These are phyloP conservation scores for Platyscapa corneri DNA, from an alignment of 1,140 invertebrate species.

Conservation along the genomic window DNA sequence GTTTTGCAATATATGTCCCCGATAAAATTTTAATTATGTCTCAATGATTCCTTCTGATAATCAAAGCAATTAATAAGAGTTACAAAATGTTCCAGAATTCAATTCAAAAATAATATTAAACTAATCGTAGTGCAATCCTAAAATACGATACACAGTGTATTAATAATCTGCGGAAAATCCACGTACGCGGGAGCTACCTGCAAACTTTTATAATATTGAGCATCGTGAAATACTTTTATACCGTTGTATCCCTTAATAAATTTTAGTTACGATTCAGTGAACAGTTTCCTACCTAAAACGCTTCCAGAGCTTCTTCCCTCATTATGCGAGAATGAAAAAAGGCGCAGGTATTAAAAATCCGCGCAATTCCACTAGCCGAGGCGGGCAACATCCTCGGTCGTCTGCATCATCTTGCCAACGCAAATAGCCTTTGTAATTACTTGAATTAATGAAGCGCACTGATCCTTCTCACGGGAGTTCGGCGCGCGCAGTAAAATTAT, in stretches of 20 bases:
- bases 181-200: conserved; percentile 16
- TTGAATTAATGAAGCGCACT: conserved; percentile 39
- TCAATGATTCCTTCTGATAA: conserved; percentile 5
- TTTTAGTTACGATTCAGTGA: not conserved
- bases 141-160: not conserved
- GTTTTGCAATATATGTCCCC: not conserved
- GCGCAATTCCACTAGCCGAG: not conserved
- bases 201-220: not conserved
- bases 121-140: not conserved
- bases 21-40: conserved; percentile 20
- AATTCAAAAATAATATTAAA: conserved; percentile 12
- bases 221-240: conserved; percentile 8
- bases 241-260: not conserved
- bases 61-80: not conserved
- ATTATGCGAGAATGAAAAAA: conserved; percentile 7
- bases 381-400: not conserved
- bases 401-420: not conserved
- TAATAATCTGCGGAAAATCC: not conserved
- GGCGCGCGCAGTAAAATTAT: conserved; percentile 35
- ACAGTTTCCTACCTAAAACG: conserved; percentile 12
- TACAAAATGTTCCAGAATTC: conserved; percentile 9
- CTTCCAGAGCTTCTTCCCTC: not conserved
- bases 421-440: conserved; percentile 46
- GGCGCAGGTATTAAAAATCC: not conserved
- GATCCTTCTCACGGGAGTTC: conserved; percentile 17